Percentiles rank a stretch among this genome's conserved stretches.
phyloP scores from a whole-genome alignment of 2,888 invertebrate species.

The Linyphia triangularis region DNA sequence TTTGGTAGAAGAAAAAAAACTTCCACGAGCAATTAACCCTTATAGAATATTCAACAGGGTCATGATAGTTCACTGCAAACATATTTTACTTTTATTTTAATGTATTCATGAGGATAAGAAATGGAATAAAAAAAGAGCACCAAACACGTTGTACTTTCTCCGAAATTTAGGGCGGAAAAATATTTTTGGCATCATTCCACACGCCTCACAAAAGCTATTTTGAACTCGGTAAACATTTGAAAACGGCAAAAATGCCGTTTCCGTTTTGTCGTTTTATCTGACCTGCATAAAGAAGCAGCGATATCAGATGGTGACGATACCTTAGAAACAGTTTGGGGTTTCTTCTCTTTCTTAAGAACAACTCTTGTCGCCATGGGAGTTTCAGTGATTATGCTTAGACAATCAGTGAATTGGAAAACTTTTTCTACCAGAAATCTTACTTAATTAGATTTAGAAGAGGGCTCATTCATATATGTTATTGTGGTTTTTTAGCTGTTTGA shows the following conservation, averaged over 20 bases:
- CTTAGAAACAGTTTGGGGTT: conserved; percentile 2
- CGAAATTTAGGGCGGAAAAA: conserved; percentile 5
- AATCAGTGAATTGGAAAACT: conserved; percentile 7
- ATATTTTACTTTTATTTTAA: neutral
- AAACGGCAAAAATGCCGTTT: conserved; percentile 34
- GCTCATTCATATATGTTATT: too few relatives aligned
- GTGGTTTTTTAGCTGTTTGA: too few relatives aligned
- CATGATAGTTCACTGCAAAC: neutral
- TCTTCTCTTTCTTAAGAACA: neutral
- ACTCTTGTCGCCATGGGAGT: neutral
- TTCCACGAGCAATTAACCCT: conserved; percentile 26
- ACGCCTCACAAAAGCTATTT: conserved; percentile 36
- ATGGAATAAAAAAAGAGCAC: neutral
- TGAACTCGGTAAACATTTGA: conserved; percentile 50
- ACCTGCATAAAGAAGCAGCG: neutral
- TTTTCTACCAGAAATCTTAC: too few relatives aligned
- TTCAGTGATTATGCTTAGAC: neutral
- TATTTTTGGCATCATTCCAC: conserved; percentile 56
- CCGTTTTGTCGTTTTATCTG: conserved; percentile 4
- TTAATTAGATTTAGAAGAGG: too few relatives aligned
- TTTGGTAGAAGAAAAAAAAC: neutral
- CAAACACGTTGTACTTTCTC: neutral
- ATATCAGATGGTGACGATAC: neutral
- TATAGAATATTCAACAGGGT: conserved; percentile 60
- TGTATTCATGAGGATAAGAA: neutral